Conservation (phyloP, 2,888 invertebrate species). For the Rhingia rostrata region DNA sequence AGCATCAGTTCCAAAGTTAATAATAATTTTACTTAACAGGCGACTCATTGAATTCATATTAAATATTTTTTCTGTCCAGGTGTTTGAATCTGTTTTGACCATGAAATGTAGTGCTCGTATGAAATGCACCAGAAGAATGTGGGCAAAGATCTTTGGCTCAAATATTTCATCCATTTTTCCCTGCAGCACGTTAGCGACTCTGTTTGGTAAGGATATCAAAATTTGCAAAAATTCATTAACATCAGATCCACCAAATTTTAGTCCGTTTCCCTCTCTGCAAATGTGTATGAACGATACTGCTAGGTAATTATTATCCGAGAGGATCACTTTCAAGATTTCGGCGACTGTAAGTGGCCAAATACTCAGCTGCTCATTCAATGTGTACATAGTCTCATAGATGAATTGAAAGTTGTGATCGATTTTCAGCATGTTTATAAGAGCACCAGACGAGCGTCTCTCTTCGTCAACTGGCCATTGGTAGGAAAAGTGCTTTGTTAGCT, state of each 20-base stretch:
- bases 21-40: constrained; percentile 86
- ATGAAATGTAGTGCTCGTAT: constrained; percentile 86
- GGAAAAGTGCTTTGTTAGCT: constrained; percentile 84
- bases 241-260: constrained; percentile 76
- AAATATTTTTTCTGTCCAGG: neutral
- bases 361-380: constrained; percentile 75
- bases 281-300: constrained; percentile 78
- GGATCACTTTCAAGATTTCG: constrained; percentile 75
- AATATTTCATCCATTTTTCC: constrained; percentile 85
- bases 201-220: constrained; percentile 87
- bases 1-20: constrained; percentile 84
- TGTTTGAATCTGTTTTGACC: constrained; percentile 78
- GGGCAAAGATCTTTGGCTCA: constrained; percentile 85
- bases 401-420: constrained; percentile 79
- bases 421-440: constrained; percentile 78
- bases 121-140: constrained; percentile 85
- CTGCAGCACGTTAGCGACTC: constrained; percentile 87
- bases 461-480: constrained; percentile 84
- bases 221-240: constrained; percentile 84
- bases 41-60: constrained; percentile 83
- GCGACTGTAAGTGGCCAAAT: constrained; percentile 72
- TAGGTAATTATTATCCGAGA: constrained; percentile 78
- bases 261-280: constrained; percentile 76
- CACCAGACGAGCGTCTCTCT: constrained; percentile 48
- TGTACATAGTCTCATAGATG: constrained; percentile 77